phyloP scores from a whole-genome alignment of 2,888 invertebrate species.

The Dendrolimus houi region DNA sequence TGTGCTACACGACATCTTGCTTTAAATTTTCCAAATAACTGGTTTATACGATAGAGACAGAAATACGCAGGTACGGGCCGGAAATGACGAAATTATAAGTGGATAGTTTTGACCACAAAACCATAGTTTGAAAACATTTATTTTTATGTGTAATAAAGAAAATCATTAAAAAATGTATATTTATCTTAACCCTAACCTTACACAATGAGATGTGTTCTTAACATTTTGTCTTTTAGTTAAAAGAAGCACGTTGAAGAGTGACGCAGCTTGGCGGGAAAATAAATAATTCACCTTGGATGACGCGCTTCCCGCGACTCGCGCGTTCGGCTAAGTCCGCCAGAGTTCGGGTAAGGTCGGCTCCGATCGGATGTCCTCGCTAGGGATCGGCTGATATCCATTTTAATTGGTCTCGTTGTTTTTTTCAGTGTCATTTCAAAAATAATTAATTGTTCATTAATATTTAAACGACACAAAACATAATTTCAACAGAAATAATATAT shows the following conservation, averaged over 20 bases:
- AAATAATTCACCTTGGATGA: constrained; percentile 66
- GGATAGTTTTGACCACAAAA: no score
- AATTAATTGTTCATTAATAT: no score
- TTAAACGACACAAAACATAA: no score
- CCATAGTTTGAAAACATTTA: no score
- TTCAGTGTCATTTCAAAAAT: not conserved
- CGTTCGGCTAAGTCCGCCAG: constrained; percentile 33
- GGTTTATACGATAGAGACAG: no score
- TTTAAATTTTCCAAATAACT: no score
- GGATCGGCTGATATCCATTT: constrained; percentile 29
- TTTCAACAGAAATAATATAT: no score
- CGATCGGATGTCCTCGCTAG: constrained; percentile 34
- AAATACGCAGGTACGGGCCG: no score
- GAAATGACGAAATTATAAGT: no score
- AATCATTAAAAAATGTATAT: not conserved
- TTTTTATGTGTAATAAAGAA: no score
- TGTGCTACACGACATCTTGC: no score
- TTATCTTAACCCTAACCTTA: not conserved
- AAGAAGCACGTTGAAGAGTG: constrained; percentile 50
- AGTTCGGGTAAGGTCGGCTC: constrained; percentile 23
- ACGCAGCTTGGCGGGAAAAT: constrained; percentile 65
- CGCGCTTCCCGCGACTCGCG: constrained; percentile 66
- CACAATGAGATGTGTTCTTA: constrained; percentile 19
- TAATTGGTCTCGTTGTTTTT: constrained; percentile 32
- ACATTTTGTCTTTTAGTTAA: constrained; percentile 27